These are phyloP conservation scores for Lophura nycthemera DNA, from an alignment of 2,113 vertebrate genomes.

Conservation along the genomic window DNA sequence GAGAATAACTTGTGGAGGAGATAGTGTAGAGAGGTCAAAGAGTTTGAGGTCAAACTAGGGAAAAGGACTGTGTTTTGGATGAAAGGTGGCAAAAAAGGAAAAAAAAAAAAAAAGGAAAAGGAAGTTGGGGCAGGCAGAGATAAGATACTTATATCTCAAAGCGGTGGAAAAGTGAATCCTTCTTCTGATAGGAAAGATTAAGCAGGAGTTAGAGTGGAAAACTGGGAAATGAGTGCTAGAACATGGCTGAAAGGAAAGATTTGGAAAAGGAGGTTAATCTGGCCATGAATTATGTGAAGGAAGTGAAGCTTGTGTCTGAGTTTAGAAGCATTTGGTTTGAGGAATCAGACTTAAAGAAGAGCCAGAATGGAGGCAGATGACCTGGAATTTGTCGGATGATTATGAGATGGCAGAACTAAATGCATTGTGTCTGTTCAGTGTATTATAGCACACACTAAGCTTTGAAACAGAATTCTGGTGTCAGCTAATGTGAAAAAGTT, in stretches of 20 bases:
- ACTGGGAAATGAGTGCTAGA: background rate
- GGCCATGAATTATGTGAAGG: background rate
- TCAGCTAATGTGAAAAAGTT: background rate
- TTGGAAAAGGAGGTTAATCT: background rate
- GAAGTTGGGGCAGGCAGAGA: background rate
- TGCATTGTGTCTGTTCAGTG: background rate
- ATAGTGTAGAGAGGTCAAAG: background rate
- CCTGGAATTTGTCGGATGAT: background rate
- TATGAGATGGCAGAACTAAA: background rate
- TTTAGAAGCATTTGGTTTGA: background rate
- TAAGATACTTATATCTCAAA: background rate
- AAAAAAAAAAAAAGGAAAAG: too few species aligned
- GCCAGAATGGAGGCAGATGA: background rate
- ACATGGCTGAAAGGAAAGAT: background rate
- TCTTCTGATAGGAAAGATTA: background rate
- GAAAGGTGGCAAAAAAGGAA: background rate
- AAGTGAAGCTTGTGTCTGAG: background rate
- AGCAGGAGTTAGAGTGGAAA: background rate
- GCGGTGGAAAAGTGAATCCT: background rate
- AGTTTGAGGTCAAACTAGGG: background rate
- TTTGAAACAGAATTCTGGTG: background rate
- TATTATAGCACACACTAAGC: background rate
- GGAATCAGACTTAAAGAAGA: background rate
- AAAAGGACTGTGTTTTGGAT: background rate
- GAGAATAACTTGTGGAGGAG: too few species aligned